These are phyloP conservation scores for Drosophila macrospina DNA, from an alignment of 2,888 invertebrate species.

Conservation along the genomic window DNA sequence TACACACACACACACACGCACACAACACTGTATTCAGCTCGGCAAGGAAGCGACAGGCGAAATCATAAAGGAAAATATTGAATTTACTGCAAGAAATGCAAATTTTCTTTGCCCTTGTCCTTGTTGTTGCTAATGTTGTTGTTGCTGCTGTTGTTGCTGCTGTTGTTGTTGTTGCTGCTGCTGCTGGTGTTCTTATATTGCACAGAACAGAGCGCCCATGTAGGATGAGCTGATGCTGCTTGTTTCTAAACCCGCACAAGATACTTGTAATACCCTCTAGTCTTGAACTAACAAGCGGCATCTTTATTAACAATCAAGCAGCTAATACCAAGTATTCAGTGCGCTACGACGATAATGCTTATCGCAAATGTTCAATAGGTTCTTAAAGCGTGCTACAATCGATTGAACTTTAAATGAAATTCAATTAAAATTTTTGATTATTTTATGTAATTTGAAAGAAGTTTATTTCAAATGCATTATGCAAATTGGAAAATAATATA, in stretches of 20 bases:
- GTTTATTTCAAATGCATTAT: too few species aligned
- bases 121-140: slow-evolving; percentile 5
- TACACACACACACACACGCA: slow-evolving; percentile 28
- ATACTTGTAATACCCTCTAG: slow-evolving; percentile 31
- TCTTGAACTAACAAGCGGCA: slow-evolving; percentile 13
- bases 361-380: not conserved
- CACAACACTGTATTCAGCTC: slow-evolving; percentile 17
- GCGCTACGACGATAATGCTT: too few species aligned
- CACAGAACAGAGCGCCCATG: not conserved
- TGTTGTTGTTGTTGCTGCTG: slow-evolving; percentile 6
- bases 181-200: not conserved
- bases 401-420: too few species aligned
- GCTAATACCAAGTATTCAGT: not conserved
- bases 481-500: too few species aligned
- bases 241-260: slow-evolving; percentile 6
- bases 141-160: slow-evolving; percentile 1
- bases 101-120: slow-evolving; percentile 52
- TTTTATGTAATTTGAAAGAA: too few species aligned
- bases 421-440: too few species aligned
- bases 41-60: slow-evolving; percentile 40
- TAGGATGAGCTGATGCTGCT: not conserved
- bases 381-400: too few species aligned
- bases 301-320: slow-evolving; percentile 12
- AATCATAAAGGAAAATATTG: slow-evolving; percentile 78
- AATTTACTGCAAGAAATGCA: slow-evolving; percentile 79